Base-by-base conservation (phyloP, 2,797 vertebrate species). In the Pitangus sulphuratus region DNA sequence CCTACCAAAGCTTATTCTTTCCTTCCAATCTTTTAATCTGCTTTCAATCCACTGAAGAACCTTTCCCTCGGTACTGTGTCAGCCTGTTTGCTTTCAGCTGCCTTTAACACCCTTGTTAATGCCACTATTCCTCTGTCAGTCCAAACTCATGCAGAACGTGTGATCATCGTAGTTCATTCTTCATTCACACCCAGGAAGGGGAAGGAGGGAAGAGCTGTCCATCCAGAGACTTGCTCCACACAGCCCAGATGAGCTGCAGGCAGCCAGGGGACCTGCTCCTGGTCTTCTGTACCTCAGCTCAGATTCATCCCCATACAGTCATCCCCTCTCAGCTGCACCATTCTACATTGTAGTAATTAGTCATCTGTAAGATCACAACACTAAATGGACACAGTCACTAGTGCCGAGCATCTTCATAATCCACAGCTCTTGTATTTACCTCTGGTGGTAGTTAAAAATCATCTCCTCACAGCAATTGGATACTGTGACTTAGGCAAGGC, bases 61-160 rank as follows among this genome's bases (percentile, higher is more conserved):
- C 7, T 84, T 70, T 82, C 12, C 16, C 18, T 14, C 26, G 25
- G 28, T 50, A 20, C 31, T 78, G n/a, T 45, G n/a, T 40, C 51
- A 60, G 2, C 15, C 44, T 66, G 26, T 74, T 92, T 47, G 37
- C 53, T 62, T 80, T 70, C 5, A 6, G 69, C 24, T 60, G 51
- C 33, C 53, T 68, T 11, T 42, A 37, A 35, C 0, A 0, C 48
- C 45, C 35, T 54, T 39, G 25, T 44, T 39, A 69, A 24, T 9
- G 44, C 31, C 21, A 13, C 31, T 4, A 1, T 51, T 47, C 47
- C 62, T 71, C n/a, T 22, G 26, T 17, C n/a, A 64, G 48, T 31
- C 54, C 26, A 1, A 11, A 30, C 53, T 95, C 15, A 1, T 5
- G 9, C 25, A 84, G 37, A 68, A 33, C 1, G 1, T 2, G 6